These are phyloP conservation scores for Sarcophaga variegata DNA, from an alignment of 2,888 invertebrate genomes.

Conservation along the genomic window DNA sequence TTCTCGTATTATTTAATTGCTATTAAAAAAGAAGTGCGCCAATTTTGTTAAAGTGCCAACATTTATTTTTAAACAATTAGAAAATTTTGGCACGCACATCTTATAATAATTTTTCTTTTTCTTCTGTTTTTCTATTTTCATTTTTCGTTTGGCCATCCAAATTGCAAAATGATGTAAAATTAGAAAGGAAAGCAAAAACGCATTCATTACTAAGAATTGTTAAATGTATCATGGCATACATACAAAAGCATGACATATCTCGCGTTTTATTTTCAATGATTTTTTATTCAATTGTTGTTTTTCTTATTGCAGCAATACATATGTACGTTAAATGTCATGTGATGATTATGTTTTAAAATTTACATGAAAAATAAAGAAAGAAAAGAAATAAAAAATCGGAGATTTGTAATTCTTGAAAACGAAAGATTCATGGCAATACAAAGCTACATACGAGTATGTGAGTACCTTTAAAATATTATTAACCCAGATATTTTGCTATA, in stretches of 20 bases:
- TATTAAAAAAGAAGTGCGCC: conserved; percentile 69
- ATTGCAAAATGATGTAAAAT: conserved; percentile 47
- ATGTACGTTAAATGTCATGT: conserved; percentile 57
- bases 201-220: conserved; percentile 61
- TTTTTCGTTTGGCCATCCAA: not conserved
- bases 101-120: conserved; percentile 49
- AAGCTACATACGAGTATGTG: not conserved
- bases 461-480: not conserved
- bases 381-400: not conserved
- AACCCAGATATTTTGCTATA: conserved; percentile 26
- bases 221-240: conserved; percentile 27
- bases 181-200: conserved; percentile 60
- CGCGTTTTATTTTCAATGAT: conserved; percentile 12
- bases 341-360: conserved; percentile 25
- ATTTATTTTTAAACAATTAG: conserved; percentile 68
- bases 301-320: conserved; percentile 1
- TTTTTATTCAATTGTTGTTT: conserved; percentile 1
- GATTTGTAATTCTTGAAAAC: conserved; percentile 16
- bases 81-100: conserved; percentile 66
- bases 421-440: conserved; percentile 34
- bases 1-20: conserved; percentile 65
- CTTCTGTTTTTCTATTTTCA: not conserved
- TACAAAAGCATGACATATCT: conserved; percentile 24
- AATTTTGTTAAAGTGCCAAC: conserved; percentile 70
- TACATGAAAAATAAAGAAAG: no score